Base-by-base conservation (phyloP, 2,797 vertebrate species). In the Danio jaintianensis region DNA sequence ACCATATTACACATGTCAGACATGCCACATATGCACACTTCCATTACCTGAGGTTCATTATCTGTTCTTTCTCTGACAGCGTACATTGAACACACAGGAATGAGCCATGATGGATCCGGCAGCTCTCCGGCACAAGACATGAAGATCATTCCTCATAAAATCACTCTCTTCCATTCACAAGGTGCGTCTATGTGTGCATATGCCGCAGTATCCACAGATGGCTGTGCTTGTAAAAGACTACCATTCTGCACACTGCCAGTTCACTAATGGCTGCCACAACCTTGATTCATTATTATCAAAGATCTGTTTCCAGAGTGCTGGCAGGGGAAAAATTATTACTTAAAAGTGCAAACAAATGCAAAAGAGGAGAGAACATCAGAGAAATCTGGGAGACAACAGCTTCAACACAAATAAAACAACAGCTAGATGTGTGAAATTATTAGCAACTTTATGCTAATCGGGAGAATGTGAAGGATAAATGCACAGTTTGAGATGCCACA, bases 251-350 rank as follows among this genome's bases (percentile, higher is more conserved):
- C 13, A 83, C 91, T 89, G 88, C n/a, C 91, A 93, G 92, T 94
- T 91, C 90, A 84, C 91, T 93, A 93, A 94, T 92, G 90, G 90
- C 91, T 92, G 90, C 91, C 88, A 89, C 90, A 93, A 91, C 89
- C 90, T 92, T 91, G 89, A 91, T 91, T 92, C 91, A 92, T 89
- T 90, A 90, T 92, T 91, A 90, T 91, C 89, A 89, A 90, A 92
- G 89, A 91, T 86, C 86, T 56, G 85, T 90, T 91, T 89, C 83
- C 86, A 92, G 88, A 92, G 89, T 90, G 91, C 92, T 81, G 84
- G 80, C 88, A 87, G 4, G 59, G 89, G 86, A 82, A 78, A 88
- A 90, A 92, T 92, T 89, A 92, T 90, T 90, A 93, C 92, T 93
- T 92, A 88, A 94, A 93, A 92, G 48, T 80, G 38, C 58, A 80